Evolutionary conservation across 2,797 vertebrate species (phyloP), one percentile per base, ranked within the genome.

Genomic region (Sebastiscus albofasciatus): DNA sequence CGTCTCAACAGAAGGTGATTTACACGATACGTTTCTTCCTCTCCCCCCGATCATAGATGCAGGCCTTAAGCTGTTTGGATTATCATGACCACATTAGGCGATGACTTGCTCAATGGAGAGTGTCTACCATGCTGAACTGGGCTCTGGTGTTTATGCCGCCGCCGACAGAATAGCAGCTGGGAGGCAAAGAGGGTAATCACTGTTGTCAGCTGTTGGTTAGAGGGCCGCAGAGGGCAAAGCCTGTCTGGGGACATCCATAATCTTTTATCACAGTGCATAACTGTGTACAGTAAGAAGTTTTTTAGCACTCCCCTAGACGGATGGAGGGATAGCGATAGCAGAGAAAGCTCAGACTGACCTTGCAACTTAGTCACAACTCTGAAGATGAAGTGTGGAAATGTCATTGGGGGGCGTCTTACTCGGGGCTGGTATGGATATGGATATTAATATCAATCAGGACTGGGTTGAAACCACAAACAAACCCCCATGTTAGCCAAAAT

Each of bases 141-240:
- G 29, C 78, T 84, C 66, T 81, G 78, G 84, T 86, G 86, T 86
- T 83, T 76, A 77, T 75, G 65, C 82, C 67, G 80, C 82, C 31
- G 80, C 82, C 34, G 78, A 90, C 83, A 77, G 70, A 84, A 56
- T 27, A 85, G 82, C 87, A 91, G 75, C 89, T 86, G 76, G 74
- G 84, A 91, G 87, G 74, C 86, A 74, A 76, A 89, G 75, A 85
- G 85, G 84, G 76, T 93, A 90, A 92, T 93, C 84, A 88, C 84
- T 89, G 77, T 85, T 90, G 90, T 93, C 91, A 91, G 89, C 87
- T 91, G 89, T 88, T 86, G 82, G 85, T 90, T 86, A 82, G 77
- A 89, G 78, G 90, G 83, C 80, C 67, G 42, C 74, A 75, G 86
- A 90, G 89, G 86, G 78, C 81, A 93, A 26, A 79, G 78, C 75